These are phyloP conservation scores for Nymphalis c-album DNA, from an alignment of 2,888 invertebrate species.

Conservation along the genomic window DNA sequence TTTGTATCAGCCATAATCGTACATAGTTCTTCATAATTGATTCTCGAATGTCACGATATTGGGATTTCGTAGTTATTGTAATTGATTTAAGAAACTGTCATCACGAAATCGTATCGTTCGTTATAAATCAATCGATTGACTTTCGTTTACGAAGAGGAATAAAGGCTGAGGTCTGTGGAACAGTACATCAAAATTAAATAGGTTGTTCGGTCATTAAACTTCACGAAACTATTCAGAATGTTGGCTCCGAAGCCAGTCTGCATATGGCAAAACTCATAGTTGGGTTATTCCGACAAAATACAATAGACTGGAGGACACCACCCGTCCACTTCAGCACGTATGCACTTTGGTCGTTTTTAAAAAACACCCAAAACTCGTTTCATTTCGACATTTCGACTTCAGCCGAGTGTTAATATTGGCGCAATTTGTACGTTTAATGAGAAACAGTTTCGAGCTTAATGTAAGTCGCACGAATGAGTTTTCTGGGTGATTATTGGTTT, in stretches of 20 bases:
- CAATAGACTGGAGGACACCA: conserved; percentile 15
- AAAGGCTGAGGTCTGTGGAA: not conserved
- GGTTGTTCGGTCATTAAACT: conserved; percentile 5
- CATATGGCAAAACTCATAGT: conserved; percentile 13
- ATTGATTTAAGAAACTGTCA: too few species aligned
- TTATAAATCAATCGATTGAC: too few species aligned
- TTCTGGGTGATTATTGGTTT: conserved; percentile 17
- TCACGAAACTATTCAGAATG: not conserved
- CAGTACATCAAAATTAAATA: conserved; percentile 1
- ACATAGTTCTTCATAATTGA: too few species aligned
- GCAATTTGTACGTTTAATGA: conserved; percentile 47
- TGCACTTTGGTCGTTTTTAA: conserved; percentile 52
- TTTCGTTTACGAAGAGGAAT: too few species aligned
- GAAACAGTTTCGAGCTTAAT: conserved; percentile 33
- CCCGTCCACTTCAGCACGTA: conserved; percentile 44
- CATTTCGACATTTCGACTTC: conserved; percentile 48
- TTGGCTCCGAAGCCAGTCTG: conserved; percentile 11
- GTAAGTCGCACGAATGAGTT: conserved; percentile 30
- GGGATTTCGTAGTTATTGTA: too few species aligned
- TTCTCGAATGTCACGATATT: too few species aligned
- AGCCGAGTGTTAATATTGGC: conserved; percentile 53
- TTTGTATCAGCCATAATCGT: too few species aligned
- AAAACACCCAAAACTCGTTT: conserved; percentile 57
- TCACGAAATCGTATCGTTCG: too few species aligned
- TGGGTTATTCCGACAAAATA: conserved; percentile 14